These are phyloP conservation scores for Apodemia hepburni DNA, from an alignment of 2,888 invertebrate species.

Conservation along the genomic window DNA sequence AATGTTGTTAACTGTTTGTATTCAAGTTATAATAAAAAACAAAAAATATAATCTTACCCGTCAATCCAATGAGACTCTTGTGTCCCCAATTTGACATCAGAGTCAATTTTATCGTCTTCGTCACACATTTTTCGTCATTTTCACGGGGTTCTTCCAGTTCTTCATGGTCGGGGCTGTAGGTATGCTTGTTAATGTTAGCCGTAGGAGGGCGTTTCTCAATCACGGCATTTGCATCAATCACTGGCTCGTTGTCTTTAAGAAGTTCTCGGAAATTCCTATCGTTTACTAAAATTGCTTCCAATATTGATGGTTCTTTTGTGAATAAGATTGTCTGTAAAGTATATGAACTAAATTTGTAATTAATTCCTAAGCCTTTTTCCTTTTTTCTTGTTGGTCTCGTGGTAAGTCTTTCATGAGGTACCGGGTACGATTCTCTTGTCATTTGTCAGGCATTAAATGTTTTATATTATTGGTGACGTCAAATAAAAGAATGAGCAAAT, in stretches of 20 bases:
- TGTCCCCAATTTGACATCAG: conserved; percentile 84
- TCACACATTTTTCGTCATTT: conserved; percentile 51
- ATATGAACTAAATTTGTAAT: neutral
- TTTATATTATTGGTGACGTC: no score
- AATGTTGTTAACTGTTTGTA: no score
- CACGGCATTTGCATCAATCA: conserved; percentile 39
- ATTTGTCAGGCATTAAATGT: no score
- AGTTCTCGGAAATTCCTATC: conserved; percentile 65
- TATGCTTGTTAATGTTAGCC: conserved; percentile 60
- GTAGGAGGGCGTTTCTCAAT: conserved; percentile 81
- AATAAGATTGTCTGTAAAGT: conserved; percentile 89
- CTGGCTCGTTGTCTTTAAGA: conserved; percentile 59
- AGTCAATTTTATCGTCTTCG: conserved; percentile 73
- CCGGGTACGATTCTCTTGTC: no score
- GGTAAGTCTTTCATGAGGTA: neutral
- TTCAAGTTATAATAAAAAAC: no score
- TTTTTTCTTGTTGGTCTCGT: neutral
- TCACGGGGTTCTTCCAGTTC: conserved; percentile 38
- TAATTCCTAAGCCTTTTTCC: neutral
- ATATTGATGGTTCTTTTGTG: conserved; percentile 86
- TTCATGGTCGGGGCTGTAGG: conserved; percentile 45
- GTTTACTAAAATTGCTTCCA: conserved; percentile 72
- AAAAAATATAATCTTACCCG: conserved; percentile 48
- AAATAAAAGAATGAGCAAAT: no score
- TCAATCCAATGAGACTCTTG: conserved; percentile 79